Evolutionary conservation across 92 coral and sea anemone species (phyloP), one percentile per base, ranked within the genome.

Genomic region (Zoanthus solanderi): DNA sequence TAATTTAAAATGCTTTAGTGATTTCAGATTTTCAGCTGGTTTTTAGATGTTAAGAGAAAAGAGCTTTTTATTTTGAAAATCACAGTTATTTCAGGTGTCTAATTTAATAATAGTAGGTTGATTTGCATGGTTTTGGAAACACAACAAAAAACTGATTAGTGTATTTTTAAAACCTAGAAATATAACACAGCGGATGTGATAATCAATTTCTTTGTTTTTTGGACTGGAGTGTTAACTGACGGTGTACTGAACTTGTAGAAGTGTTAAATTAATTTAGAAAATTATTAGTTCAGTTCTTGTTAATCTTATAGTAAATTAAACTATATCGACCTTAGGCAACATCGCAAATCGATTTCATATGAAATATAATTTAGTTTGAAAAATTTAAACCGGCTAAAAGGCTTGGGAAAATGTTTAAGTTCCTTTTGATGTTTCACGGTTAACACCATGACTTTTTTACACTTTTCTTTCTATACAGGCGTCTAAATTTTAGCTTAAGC

Each of bases 101-200:
- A 34, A 29, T 31, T 30, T 30, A 12, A 32, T 11, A 52, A 10
- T 42, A 76, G 44, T 78, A 16, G 52, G 71, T 58, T 42, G 9
- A 48, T 18, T 32, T 50, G 56, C 12, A 50, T 50, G 9, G 28
- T 2, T 60, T 53, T 15, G 18, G 1, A 58, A 79, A 79, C 32
- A 42, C 28, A 32, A 42, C 7, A 58, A 69, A 79, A 34, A 61
- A 10, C 31, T 60, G 84, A 60, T 79, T 58, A 37, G 72, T 58
- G 84, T 58, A 34, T 69, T 32, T 60, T 50, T 11, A 78, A 34
- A 44, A 54, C 12, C 83, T n/a, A 78, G 71, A 68, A 32, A 78
- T 31, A 78, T 16, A 60, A 58, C 1, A 58, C 72, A 50, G 56
- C 8, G 52, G 37, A 60, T 79, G 71, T 58, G 34, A 30, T 60